A percentile compares a stretch with the other conserved stretches of the same genome.
Evolutionary conservation across 1,140 invertebrate genomes (phyloP).

Genomic region (Drosophila subpulchrella): DNA sequence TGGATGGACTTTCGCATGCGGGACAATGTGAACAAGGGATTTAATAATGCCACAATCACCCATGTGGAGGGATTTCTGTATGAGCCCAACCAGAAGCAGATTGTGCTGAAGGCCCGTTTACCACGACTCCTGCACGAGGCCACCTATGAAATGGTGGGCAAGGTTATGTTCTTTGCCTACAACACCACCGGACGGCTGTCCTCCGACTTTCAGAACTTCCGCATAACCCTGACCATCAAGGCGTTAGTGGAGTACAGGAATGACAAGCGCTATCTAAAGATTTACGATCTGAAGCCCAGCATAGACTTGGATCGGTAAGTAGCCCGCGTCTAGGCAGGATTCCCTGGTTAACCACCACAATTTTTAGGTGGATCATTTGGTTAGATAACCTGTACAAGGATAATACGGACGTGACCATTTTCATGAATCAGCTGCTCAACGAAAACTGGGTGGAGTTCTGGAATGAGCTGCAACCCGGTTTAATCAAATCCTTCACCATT

Average conservation of each 20-base stretch:
- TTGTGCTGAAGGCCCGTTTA: slow-evolving; percentile 18
- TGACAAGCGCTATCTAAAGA: slow-evolving; percentile 51
- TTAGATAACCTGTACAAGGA: slow-evolving; percentile 55
- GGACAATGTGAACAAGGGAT: slow-evolving; percentile 19
- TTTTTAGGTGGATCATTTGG: slow-evolving; percentile 49
- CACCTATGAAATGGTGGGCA: slow-evolving; percentile 31
- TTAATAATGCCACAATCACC: slow-evolving; percentile 41
- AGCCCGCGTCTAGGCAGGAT: background rate
- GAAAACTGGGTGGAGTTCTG: slow-evolving; percentile 59
- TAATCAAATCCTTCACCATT: slow-evolving; percentile 7
- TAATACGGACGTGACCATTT: slow-evolving; percentile 50
- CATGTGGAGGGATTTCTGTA: slow-evolving; percentile 48
- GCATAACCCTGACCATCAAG: slow-evolving; percentile 43
- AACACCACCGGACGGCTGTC: slow-evolving; percentile 47
- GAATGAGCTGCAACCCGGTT: slow-evolving; percentile 46
- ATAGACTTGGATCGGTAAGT: slow-evolving; percentile 60
- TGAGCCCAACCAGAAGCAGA: slow-evolving; percentile 33
- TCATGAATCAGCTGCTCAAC: slow-evolving; percentile 42
- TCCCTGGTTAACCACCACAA: background rate
- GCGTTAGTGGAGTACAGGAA: slow-evolving; percentile 51
- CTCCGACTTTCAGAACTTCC: slow-evolving; percentile 58
- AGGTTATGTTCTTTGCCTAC: slow-evolving; percentile 18
- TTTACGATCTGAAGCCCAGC: slow-evolving; percentile 43
- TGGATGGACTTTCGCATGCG: slow-evolving; percentile 46
- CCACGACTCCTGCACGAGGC: slow-evolving; percentile 32